A percentile compares a stretch with the other conserved stretches of the same genome.
Evolutionary conservation across 1,140 invertebrate genomes (phyloP).

Genomic region (Leptinotarsa texana): DNA sequence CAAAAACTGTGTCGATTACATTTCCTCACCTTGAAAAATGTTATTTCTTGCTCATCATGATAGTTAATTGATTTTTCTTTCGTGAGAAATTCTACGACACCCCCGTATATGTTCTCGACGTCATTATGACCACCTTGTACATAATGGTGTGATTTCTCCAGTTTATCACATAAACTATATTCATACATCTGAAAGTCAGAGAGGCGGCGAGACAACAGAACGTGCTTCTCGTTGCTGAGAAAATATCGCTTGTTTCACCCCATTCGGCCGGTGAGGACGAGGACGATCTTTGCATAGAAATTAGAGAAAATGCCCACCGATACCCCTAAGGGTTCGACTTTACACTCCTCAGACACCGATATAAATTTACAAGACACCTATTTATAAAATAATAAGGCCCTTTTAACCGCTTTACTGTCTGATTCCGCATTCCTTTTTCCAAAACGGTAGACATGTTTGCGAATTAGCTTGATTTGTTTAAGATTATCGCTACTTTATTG

Average conservation of each 20-base stretch:
- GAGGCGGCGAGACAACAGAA: constrained; percentile 14
- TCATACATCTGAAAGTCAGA: constrained; percentile 7
- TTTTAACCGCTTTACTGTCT: constrained; percentile 44
- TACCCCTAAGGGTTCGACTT: constrained; percentile 38
- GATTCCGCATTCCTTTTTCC: constrained; percentile 29
- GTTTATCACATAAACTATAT: constrained; percentile 11
- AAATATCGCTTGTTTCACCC: constrained; percentile 42
- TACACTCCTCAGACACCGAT: constrained; percentile 38
- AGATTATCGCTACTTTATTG: constrained; percentile 28
- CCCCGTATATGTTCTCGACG: too few relatives aligned
- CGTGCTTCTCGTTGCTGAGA: constrained; percentile 25
- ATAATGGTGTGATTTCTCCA: not conserved
- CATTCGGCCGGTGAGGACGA: constrained; percentile 35
- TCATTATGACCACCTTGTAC: not conserved
- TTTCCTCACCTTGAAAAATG: too few relatives aligned
- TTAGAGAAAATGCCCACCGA: constrained; percentile 36
- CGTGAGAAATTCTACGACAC: too few relatives aligned
- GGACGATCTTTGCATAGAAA: constrained; percentile 42
- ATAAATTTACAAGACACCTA: constrained; percentile 46
- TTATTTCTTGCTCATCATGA: too few relatives aligned
- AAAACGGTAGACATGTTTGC: constrained; percentile 26
- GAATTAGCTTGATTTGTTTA: constrained; percentile 30
- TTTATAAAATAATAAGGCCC: constrained; percentile 47
- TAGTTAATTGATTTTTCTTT: too few relatives aligned
- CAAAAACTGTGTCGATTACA: too few relatives aligned